Evolutionary conservation across 30 jellyfish, hydroid and myxozoan genomes (phyloP).

Genomic region (Aurelia coerulea): DNA sequence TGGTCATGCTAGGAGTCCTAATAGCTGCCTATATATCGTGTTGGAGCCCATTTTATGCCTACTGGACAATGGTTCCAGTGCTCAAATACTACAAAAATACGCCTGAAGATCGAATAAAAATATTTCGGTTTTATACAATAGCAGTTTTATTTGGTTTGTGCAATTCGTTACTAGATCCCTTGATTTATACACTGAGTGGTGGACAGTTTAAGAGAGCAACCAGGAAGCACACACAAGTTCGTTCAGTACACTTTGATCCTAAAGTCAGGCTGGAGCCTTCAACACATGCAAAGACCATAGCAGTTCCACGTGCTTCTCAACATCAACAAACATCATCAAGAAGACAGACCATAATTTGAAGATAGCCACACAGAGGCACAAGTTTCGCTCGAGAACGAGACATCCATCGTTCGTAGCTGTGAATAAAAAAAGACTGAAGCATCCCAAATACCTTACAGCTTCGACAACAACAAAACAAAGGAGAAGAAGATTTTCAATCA

Average conservation of each 20-base stretch:
- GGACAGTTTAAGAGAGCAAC: constrained; percentile 46
- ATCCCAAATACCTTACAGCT: too few species aligned
- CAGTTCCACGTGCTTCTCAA: too few species aligned
- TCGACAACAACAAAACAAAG: too few species aligned
- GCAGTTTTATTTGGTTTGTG: constrained; percentile 58
- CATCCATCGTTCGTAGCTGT: too few species aligned
- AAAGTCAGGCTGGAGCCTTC: too few species aligned
- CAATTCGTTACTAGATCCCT: constrained; percentile 63
- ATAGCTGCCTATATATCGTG: constrained; percentile 45
- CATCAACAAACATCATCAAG: too few species aligned
- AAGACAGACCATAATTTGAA: too few species aligned
- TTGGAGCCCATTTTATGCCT: constrained; percentile 70
- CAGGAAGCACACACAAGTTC: constrained; percentile 12
- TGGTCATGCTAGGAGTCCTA: constrained; percentile 57
- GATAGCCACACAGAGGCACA: too few species aligned
- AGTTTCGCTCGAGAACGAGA: too few species aligned
- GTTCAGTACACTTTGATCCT: not conserved
- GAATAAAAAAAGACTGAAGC: too few species aligned
- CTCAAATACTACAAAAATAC: constrained; percentile 21
- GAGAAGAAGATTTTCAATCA: too few species aligned
- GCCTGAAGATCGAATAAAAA: constrained; percentile 21
- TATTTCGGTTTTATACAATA: constrained; percentile 48
- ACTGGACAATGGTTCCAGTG: constrained; percentile 46
- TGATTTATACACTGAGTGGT: constrained; percentile 67
- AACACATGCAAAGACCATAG: too few species aligned